Conservation (phyloP, 35 echinoderm and acorn worm species). For the Acanthaster planci region DNA sequence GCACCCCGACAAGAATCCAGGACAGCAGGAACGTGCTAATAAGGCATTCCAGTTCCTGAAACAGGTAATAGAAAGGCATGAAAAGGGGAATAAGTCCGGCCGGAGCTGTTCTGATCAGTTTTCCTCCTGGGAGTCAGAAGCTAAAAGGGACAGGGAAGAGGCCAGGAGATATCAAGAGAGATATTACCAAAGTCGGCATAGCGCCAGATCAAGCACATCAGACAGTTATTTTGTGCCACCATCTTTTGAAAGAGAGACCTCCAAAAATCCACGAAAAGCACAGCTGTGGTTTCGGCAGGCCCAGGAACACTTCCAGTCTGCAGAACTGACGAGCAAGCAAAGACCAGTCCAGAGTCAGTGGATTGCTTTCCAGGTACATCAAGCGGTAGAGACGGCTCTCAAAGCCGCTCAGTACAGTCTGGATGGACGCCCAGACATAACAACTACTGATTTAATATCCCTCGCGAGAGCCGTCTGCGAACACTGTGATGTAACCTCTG, state of each 20-base stretch:
- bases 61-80: constrained; percentile 23
- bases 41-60: constrained; percentile 58
- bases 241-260: constrained; percentile 1
- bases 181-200: background rate
- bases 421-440: constrained; percentile 14
- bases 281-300: constrained; percentile 53
- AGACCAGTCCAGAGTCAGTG: background rate
- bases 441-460: background rate
- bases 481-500: background rate
- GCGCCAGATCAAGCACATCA: background rate
- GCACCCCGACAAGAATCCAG: constrained; percentile 61
- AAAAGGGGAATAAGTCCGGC: constrained; percentile 18
- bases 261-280: constrained; percentile 44
- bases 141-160: constrained; percentile 24
- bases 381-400: constrained; percentile 34
- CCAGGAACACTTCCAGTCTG: constrained; percentile 24
- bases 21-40: constrained; percentile 11
- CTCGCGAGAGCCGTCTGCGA: background rate
- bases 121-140: constrained; percentile 12
- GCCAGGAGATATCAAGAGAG: constrained; percentile 8
- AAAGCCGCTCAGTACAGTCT: constrained; percentile 42
- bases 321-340: background rate
- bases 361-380: constrained; percentile 36
- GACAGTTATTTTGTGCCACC: constrained; percentile 30
- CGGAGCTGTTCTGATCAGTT: background rate